Base-by-base conservation (phyloP, 2,113 vertebrate species). In the Otocyon megalotis region DNA sequence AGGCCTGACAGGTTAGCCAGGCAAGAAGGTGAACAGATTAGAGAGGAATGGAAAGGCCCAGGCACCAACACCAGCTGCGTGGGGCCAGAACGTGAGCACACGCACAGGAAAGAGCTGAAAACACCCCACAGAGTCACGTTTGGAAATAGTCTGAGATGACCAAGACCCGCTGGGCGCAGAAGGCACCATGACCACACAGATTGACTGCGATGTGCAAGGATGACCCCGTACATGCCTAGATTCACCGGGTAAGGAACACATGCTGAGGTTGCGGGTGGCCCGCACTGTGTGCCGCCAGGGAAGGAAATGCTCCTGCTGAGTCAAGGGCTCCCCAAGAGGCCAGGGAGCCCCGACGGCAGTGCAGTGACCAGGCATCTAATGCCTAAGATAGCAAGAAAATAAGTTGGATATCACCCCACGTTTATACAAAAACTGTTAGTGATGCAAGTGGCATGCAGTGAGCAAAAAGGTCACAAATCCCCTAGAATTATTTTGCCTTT, bases 1-100 rank as follows among this genome's bases (percentile, higher is more conserved):
- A 96, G 79, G 17, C 11, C 90, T 94, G 79, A 95, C n/a, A 88
- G 81, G 81, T 71, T 88, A 94, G 74, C 84, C 83, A 97, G 90
- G 76, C 86, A 97, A 81, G 79, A 96, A 97, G 88, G 43, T 93
- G 62, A 93, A 69, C 50, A 95, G 79, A 96, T 94, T 82, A 96
- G 54, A 88, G 50, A n/a, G n/a, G 81, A 74, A 0, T 56, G 35
- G 69, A 88, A 97, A 94, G 76, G 26, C 72, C 63, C 50, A 60
- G n/a, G 50, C 15, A 6, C 10, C 37, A 43, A 80, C 53, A 12
- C 53, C 62, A 30, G 90, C 53, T 84, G 81, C 48, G 1, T 3
- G 16, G 19, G 84, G 65, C 63, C 32, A 43, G 48, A 50, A 10
- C 32, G 3, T 43, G 48, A 74, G 9, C 4, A 8, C 30, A 62